Evolutionary conservation across 2,888 invertebrate genomes (phyloP), one percentile per base, ranked within the genome.

Genomic region (Heliothis peltigera): DNA sequence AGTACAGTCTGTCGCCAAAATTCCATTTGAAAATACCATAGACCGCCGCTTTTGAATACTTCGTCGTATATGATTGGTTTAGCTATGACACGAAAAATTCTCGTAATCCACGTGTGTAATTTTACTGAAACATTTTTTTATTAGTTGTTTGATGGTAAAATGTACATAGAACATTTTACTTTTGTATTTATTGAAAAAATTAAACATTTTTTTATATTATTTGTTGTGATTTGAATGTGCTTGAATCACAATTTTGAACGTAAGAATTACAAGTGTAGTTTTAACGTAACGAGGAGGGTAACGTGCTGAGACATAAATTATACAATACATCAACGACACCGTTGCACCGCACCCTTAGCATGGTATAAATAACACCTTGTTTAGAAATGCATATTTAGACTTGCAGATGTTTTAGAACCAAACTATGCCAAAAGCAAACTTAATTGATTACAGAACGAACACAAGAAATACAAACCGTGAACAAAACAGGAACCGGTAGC

Each of bases 231-330:
- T 32, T 32, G 10, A 32, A 10, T 32, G 3, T 32, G 32, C 32
- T 32, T 32, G 32, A 32, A 67, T 49, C 64, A 69, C 81, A 79
- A 79, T 80, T 75, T 80, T 61, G n/a, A 80, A 57, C 72, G 81
- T 78, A 81, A 80, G 80, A 82, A 84, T 15, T 35, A 18, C 15
- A 78, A 75, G 84, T 83, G 84, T 81, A 82, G 81, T 79, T 84
- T 85, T 89, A 84, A 86, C 85, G 82, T 87, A 84, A 87, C 89
- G 83, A 87, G 91, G 79, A 86, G 88, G 84, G 87, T 89, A 87
- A 90, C 94, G 93, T 93, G 94, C 88, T 89, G 86, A 82, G 82
- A 92, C 93, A 94, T 93, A 93, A 91, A 92, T 93, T 92, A 93
- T 94, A 91, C 91, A 92, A 87, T 86, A 85, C 89, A 85, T 87